Conservation (phyloP, 2,888 invertebrate species). For the Thymelicus lineola region DNA sequence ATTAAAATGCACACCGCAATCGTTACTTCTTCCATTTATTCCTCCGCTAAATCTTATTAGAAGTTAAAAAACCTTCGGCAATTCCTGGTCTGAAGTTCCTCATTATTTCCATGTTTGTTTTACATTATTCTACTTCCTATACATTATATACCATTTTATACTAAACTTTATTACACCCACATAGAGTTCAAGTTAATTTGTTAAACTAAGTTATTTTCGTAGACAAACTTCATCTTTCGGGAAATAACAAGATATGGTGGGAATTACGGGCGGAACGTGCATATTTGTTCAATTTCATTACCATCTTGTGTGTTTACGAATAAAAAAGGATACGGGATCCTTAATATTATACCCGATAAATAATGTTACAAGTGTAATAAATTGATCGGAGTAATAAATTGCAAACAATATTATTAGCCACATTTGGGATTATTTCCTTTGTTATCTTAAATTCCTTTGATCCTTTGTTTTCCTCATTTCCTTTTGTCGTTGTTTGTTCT, state of each 20-base stretch:
- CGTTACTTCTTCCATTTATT: neutral
- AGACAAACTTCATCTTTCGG: neutral
- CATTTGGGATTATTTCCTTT: too few relatives aligned
- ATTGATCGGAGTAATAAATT: too few relatives aligned
- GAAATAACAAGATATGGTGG: constrained; percentile 2
- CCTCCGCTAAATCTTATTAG: neutral
- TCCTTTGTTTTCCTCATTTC: too few relatives aligned
- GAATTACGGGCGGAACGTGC: neutral
- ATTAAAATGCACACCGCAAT: neutral
- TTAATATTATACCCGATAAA: too few relatives aligned
- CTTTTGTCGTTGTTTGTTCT: too few relatives aligned
- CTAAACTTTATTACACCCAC: neutral
- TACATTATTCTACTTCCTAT: neutral
- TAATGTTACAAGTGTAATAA: too few relatives aligned
- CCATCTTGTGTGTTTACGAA: neutral
- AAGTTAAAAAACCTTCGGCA: neutral
- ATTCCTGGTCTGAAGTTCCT: neutral
- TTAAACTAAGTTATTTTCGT: neutral
- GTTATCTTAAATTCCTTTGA: too few relatives aligned
- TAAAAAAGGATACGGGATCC: neutral
- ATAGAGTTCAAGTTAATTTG: constrained; percentile 6
- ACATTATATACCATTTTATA: neutral
- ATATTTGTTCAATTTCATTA: neutral
- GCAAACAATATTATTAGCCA: too few relatives aligned
- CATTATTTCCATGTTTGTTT: constrained; percentile 9